These are phyloP conservation scores for Orthonyx spaldingii DNA, from an alignment of 2,113 vertebrate genomes.

Conservation along the genomic window DNA sequence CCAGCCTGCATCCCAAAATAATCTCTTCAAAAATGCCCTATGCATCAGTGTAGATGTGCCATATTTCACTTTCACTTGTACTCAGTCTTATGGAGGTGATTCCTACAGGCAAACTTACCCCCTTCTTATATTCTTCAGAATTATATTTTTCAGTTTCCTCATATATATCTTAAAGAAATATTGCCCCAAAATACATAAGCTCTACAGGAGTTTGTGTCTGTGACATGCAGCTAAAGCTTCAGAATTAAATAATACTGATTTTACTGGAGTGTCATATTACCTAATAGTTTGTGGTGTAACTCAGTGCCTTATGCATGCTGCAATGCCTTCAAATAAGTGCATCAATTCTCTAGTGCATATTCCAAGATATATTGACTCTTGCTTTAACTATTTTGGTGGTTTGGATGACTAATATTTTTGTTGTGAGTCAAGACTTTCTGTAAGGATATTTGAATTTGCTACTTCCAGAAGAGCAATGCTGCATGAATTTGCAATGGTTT, in stretches of 20 bases:
- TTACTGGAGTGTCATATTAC: background rate
- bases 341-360: background rate
- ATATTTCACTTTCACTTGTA: background rate
- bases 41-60: background rate
- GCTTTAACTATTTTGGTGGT: conserved; percentile 13
- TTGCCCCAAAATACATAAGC: background rate
- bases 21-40: background rate
- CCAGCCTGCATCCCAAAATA: background rate
- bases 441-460: background rate
- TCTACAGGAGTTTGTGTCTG: background rate
- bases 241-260: background rate
- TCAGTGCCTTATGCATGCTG: background rate
- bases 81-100: background rate
- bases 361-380: conserved; percentile 2
- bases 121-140: background rate
- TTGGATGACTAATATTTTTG: conserved; percentile 44
- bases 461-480: conserved; percentile 6
- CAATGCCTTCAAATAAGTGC: conserved; percentile 23
- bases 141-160: background rate
- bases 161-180: background rate
- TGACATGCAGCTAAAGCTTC: background rate
- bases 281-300: background rate
- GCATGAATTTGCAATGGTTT: background rate
- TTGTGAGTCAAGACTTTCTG: conserved; percentile 2
- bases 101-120: background rate